phyloP scores from a whole-genome alignment of 2,797 vertebrate genomes.

The Ispidina lecontei region DNA sequence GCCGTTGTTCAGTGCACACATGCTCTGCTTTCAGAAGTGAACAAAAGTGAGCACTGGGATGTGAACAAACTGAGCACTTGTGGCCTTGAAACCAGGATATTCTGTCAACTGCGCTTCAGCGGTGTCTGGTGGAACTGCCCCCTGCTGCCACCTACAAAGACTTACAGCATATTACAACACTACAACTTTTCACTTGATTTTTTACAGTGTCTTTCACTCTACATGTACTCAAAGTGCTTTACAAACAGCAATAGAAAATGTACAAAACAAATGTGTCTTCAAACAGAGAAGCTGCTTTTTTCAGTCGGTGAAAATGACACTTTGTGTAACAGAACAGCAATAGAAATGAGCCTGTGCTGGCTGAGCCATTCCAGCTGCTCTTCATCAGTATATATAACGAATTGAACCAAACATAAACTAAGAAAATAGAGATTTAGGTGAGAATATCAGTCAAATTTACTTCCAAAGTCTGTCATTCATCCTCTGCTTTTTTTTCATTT shows the following conservation, averaged over 20 bases:
- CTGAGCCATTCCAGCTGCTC: not conserved
- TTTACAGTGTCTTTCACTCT: not conserved
- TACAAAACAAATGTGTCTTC: constrained; percentile 57
- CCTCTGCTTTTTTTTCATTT: not conserved
- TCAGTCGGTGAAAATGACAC: constrained; percentile 27
- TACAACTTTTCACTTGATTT: not conserved
- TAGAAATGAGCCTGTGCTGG: constrained; percentile 39
- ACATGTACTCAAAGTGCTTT: constrained; percentile 33
- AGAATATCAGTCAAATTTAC: not conserved
- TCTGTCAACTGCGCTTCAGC: not conserved
- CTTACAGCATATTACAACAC: not conserved
- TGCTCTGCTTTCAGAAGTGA: not conserved
- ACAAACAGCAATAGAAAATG: constrained; percentile 54
- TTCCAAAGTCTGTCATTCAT: not conserved
- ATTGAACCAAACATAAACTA: not conserved
- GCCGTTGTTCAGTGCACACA: not conserved
- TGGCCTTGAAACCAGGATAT: not conserved
- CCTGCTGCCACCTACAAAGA: constrained; percentile 57
- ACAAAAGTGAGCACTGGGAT: not conserved
- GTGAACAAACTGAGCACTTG: not conserved
- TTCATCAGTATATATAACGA: not conserved
- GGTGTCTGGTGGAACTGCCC: constrained; percentile 25
- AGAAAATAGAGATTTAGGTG: not conserved
- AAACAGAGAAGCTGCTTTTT: constrained; percentile 40
- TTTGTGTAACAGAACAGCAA: constrained; percentile 3